A percentile compares a stretch with the other conserved stretches of the same genome.
phyloP scores from a whole-genome alignment of 2,888 invertebrate genomes.

The Trachelus iudaicus region DNA sequence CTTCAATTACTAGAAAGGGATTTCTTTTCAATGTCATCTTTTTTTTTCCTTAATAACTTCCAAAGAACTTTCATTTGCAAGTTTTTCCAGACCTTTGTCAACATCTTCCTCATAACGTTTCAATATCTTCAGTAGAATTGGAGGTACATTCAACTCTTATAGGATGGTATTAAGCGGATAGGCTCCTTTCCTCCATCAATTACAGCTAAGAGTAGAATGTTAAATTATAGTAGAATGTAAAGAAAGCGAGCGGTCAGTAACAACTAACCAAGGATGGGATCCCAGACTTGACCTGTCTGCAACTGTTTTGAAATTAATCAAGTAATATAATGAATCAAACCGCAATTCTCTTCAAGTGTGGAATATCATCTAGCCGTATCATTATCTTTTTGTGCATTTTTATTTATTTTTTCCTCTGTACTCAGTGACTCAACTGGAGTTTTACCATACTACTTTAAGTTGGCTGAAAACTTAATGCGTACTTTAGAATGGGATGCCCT shows the following conservation, averaged over 20 bases:
- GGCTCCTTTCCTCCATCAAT: conserved; percentile 10
- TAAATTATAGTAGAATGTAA: background rate
- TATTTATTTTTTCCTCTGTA: background rate
- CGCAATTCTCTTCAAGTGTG: too few species aligned
- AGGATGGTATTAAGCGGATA: conserved; percentile 12
- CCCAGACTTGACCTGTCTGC: conserved; percentile 3
- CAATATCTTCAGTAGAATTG: background rate
- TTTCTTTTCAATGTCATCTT: background rate
- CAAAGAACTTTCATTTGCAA: background rate
- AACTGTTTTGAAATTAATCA: conserved; percentile 10
- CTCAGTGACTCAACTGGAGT: background rate
- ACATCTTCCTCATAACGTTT: background rate
- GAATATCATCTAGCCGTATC: background rate
- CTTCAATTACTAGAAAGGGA: background rate
- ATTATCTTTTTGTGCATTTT: conserved; percentile 9
- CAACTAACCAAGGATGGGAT: background rate
- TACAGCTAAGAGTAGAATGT: conserved; percentile 10
- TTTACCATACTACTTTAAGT: background rate
- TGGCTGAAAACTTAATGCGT: too few species aligned
- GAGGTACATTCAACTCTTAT: conserved; percentile 10
- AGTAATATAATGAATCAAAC: background rate
- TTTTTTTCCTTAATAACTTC: background rate
- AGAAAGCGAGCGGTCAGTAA: background rate
- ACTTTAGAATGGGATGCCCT: too few species aligned
- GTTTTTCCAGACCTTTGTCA: background rate